A percentile compares a stretch with the other conserved stretches of the same genome.
Conservation (phyloP, 2,797 vertebrate genomes). For the Gouania willdenowi region DNA sequence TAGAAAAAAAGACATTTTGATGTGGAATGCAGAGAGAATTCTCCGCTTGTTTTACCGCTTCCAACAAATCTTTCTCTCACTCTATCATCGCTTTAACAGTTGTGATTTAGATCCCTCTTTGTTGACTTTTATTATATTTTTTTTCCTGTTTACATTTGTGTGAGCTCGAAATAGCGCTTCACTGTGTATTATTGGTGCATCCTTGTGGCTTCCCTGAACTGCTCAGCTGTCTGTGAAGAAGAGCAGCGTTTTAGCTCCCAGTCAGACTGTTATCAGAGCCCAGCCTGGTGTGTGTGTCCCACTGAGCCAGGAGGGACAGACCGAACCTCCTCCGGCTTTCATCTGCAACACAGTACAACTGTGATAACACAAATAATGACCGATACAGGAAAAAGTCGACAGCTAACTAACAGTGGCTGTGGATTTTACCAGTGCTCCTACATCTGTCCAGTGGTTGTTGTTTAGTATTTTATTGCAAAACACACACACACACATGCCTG, state of each 20-base stretch:
- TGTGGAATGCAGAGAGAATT: slow-evolving; percentile 37
- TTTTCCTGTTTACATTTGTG: neutral
- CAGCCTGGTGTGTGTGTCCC: slow-evolving; percentile 46
- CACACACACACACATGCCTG: too few species aligned
- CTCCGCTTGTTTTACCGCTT: slow-evolving; percentile 22
- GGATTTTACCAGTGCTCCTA: slow-evolving; percentile 12
- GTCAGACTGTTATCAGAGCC: slow-evolving; percentile 47
- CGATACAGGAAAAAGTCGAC: too few species aligned
- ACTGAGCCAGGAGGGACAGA: slow-evolving; percentile 34
- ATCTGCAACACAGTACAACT: slow-evolving; percentile 31
- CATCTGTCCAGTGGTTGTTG: too few species aligned
- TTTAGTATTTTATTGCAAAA: too few species aligned
- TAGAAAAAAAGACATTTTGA: slow-evolving; percentile 35
- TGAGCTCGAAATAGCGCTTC: slow-evolving; percentile 1
- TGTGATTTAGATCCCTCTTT: slow-evolving; percentile 2
- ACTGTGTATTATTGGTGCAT: neutral
- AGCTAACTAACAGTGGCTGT: too few species aligned
- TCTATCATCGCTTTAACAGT: slow-evolving; percentile 10
- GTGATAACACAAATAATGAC: neutral
- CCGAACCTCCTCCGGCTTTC: slow-evolving; percentile 32
- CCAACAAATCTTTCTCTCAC: slow-evolving; percentile 14
- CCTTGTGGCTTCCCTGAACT: slow-evolving; percentile 12
- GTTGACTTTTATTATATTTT: neutral
- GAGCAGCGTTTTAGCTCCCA: slow-evolving; percentile 29
- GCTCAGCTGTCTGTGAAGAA: slow-evolving; percentile 6